These are phyloP conservation scores for Drosophila novamexicana DNA, from an alignment of 1,140 invertebrate genomes.

Conservation along the genomic window DNA sequence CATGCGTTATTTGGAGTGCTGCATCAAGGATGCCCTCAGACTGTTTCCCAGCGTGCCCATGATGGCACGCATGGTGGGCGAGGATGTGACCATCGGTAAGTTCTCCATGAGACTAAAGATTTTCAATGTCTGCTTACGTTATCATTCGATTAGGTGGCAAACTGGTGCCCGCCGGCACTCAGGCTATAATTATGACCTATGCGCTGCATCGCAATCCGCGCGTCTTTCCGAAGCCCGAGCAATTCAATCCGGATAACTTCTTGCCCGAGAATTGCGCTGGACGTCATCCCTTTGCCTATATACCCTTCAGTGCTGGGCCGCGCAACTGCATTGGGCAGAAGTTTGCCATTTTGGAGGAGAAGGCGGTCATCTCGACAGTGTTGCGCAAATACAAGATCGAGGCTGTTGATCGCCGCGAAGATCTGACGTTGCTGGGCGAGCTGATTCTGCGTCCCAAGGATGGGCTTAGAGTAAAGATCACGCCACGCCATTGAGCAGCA, in stretches of 20 bases:
- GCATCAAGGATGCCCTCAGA: slow-evolving; percentile 89
- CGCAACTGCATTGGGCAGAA: slow-evolving; percentile 90
- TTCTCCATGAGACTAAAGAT: neutral
- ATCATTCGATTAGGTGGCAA: slow-evolving; percentile 83
- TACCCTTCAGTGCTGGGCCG: slow-evolving; percentile 91
- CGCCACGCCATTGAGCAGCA: slow-evolving; percentile 57
- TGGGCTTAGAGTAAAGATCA: slow-evolving; percentile 85
- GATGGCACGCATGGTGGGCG: slow-evolving; percentile 87
- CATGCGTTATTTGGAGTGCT: slow-evolving; percentile 90
- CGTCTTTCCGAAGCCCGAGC: slow-evolving; percentile 89
- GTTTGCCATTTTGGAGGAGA: slow-evolving; percentile 91
- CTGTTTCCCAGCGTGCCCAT: slow-evolving; percentile 91
- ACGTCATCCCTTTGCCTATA: slow-evolving; percentile 88
- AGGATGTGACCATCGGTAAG: slow-evolving; percentile 87
- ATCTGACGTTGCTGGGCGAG: slow-evolving; percentile 86
- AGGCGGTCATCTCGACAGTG: slow-evolving; percentile 88
- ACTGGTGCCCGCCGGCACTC: slow-evolving; percentile 85
- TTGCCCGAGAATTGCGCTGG: slow-evolving; percentile 86
- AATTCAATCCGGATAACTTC: slow-evolving; percentile 92
- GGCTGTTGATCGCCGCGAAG: slow-evolving; percentile 86
- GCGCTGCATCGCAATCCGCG: slow-evolving; percentile 89
- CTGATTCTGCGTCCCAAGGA: slow-evolving; percentile 86
- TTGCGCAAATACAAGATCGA: slow-evolving; percentile 88
- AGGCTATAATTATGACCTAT: slow-evolving; percentile 86
- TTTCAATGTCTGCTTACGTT: neutral